Evolutionary conservation across 2,888 invertebrate species (phyloP), one percentile per base, ranked within the genome.

Genomic region (Geophilus truncorum): DNA sequence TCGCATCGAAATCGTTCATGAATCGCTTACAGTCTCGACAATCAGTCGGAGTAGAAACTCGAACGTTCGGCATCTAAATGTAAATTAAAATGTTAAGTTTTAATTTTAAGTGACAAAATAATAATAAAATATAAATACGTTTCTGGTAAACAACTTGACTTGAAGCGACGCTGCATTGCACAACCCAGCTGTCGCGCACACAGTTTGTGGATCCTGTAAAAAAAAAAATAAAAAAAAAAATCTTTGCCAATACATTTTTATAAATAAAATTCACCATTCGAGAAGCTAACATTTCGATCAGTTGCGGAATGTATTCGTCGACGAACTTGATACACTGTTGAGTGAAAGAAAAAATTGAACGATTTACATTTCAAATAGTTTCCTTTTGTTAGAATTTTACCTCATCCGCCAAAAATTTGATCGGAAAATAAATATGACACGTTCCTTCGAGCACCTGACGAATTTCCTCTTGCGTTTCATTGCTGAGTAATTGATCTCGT

Each of bases 271-370:
- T 80, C 80, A 82, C 82, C 96, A 96, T 96, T 88, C 96, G 90
- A 0, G 96, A 96, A 0, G 94, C 92, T 76, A 96, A 87, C 0
- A 94, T 93, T 86, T 96, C 96, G 34, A 96, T 91, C 81, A 96
- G 87, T 85, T 96, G 94, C 0, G 95, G 94, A 78, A 95, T 92
- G 86, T 94, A 95, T 85, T 95, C 90, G 86, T 96, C 95, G 0
- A 92, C 93, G 80, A 96, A 84, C 84, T 91, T 91, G 82, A 91
- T 90, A 86, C 96, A 96, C 92, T 93, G 88, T 18, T 86, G 86
- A 81, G 83, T 81, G 77, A 40, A 79, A 77, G 30, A 77, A 57
- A 7, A 4, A 80, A 9, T n/a, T n/a, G 10, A 80, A n/a, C 34
- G 77, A 76, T 7, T 70, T n/a, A 1, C 28, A n/a, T 18, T 78